phyloP scores from a whole-genome alignment of 2,113 vertebrate genomes.

The Prionailurus bengalensis region DNA sequence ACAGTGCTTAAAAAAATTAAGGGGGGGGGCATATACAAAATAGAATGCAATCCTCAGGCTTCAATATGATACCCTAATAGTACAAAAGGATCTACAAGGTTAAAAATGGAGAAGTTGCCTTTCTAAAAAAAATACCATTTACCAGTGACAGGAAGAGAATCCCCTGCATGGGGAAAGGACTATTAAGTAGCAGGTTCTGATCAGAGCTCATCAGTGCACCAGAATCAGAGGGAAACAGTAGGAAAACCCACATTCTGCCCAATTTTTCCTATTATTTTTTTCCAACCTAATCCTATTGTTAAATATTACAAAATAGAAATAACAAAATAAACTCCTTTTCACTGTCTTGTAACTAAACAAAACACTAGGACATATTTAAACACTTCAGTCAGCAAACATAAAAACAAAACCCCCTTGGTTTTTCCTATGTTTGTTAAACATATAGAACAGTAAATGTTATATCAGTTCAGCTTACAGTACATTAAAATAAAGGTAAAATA shows the following conservation, averaged over 20 bases:
- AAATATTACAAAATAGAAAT: constrained; percentile 67
- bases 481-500: constrained; percentile 64
- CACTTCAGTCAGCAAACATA: constrained; percentile 43
- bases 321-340: constrained; percentile 50
- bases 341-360: neutral
- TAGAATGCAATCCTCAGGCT: neutral
- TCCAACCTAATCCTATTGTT: constrained; percentile 54
- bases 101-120: constrained; percentile 28
- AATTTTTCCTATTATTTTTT: constrained; percentile 31
- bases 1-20: neutral
- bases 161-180: neutral
- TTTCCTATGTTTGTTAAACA: constrained; percentile 63
- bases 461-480: constrained; percentile 69
- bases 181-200: neutral
- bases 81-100: neutral
- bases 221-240: neutral
- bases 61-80: neutral
- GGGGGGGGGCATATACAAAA: neutral
- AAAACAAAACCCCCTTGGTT: constrained; percentile 46
- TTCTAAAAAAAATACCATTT: neutral
- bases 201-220: neutral
- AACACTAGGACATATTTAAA: constrained; percentile 38
- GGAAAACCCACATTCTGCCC: neutral
- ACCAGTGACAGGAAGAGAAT: neutral
- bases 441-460: constrained; percentile 53